phyloP scores from a whole-genome alignment of 2,113 vertebrate species.

The Dicrurus megarhynchus region DNA sequence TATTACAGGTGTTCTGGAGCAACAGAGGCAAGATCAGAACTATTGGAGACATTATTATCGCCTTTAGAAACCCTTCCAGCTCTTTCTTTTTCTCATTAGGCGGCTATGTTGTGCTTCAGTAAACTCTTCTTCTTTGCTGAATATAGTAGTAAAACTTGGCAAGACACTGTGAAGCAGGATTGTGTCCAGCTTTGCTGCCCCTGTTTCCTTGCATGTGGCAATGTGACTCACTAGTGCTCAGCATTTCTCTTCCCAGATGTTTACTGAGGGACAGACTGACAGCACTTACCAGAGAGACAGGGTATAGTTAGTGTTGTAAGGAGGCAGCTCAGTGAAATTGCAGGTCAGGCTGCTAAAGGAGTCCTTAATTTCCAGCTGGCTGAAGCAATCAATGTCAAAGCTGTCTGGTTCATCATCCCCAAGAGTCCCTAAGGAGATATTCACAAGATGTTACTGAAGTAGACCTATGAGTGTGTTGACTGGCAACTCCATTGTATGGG shows the following conservation, averaged over 20 bases:
- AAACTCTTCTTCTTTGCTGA: background rate
- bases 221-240: background rate
- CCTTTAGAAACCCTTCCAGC: background rate
- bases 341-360: constrained; percentile 66
- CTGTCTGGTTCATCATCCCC: constrained; percentile 69
- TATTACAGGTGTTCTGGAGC: background rate
- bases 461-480: background rate
- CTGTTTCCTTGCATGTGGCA: background rate
- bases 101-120: background rate
- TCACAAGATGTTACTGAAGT: background rate
- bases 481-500: background rate
- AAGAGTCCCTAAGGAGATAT: constrained; percentile 50
- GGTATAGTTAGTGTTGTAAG: constrained; percentile 49
- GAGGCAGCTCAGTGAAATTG: constrained; percentile 25
- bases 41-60: background rate
- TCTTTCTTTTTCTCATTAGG: background rate
- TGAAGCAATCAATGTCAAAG: constrained; percentile 67
- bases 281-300: constrained; percentile 70
- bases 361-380: constrained; percentile 53
- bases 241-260: background rate
- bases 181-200: background rate
- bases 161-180: background rate
- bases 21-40: background rate
- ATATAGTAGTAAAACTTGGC: background rate
- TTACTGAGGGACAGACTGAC: background rate